Conservation (phyloP, 1,140 invertebrate species). For the Drosophila santomea region DNA sequence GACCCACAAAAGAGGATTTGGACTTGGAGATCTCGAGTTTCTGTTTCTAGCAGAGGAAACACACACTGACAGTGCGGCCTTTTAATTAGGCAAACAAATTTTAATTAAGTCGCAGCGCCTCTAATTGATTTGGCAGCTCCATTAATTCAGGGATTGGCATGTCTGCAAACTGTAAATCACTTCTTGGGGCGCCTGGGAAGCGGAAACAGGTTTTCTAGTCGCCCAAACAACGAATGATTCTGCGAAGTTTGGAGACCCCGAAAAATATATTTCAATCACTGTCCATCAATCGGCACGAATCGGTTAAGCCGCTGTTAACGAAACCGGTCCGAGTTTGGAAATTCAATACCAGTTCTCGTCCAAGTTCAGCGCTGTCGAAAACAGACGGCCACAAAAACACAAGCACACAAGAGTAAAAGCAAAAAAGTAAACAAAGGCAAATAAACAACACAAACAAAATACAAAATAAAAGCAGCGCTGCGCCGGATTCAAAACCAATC, state of each 20-base stretch:
- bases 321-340: constrained; percentile 27
- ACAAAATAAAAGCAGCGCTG: constrained; percentile 25
- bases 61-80: constrained; percentile 62
- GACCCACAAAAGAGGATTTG: constrained; percentile 66
- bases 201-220: constrained; percentile 47
- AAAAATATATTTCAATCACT: constrained; percentile 28
- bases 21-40: constrained; percentile 17
- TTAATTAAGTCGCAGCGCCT: constrained; percentile 73
- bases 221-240: constrained; percentile 21
- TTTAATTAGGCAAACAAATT: constrained; percentile 77
- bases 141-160: constrained; percentile 23
- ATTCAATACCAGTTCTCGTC: constrained; percentile 73
- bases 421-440: constrained; percentile 35
- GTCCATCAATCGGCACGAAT: constrained; percentile 36
- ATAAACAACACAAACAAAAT: constrained; percentile 24
- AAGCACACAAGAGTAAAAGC: constrained; percentile 27
- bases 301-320: constrained; percentile 26
- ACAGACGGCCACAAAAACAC: constrained; percentile 59
- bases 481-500: constrained; percentile 23
- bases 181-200: constrained; percentile 41
- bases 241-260: constrained; percentile 20
- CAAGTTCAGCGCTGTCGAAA: constrained; percentile 65
- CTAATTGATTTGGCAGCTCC: constrained; percentile 69
- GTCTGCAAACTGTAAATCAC: constrained; percentile 33
- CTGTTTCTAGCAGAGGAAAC: constrained; percentile 21